phyloP scores from a whole-genome alignment of 2,797 vertebrate genomes.

The Galaxias olidus region DNA sequence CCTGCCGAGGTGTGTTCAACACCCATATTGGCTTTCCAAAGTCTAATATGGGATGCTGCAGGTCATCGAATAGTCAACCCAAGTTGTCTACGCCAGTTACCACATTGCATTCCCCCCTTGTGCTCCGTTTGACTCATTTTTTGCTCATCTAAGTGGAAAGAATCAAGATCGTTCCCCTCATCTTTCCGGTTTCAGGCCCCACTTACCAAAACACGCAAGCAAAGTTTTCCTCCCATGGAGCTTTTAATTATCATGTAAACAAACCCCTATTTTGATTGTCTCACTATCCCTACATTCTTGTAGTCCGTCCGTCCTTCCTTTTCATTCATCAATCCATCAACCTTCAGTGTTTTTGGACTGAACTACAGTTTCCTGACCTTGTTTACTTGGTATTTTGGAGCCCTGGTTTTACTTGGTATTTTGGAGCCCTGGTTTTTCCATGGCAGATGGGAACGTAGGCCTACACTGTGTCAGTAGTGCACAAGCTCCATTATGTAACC shows the following conservation, averaged over 20 bases:
- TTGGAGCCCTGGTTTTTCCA: slow-evolving; percentile 49
- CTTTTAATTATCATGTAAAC: slow-evolving; percentile 21
- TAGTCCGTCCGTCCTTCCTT: slow-evolving; percentile 1
- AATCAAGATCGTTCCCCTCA: slow-evolving; percentile 15
- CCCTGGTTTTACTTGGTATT: slow-evolving; percentile 17
- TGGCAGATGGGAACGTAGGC: slow-evolving; percentile 53
- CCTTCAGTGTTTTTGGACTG: slow-evolving; percentile 32
- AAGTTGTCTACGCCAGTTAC: slow-evolving; percentile 21
- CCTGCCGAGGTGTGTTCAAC: slow-evolving; percentile 89
- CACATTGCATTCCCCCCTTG: slow-evolving; percentile 25
- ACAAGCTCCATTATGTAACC: slow-evolving; percentile 61
- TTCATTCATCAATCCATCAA: slow-evolving; percentile 13
- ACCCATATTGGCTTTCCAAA: slow-evolving; percentile 39
- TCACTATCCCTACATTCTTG: slow-evolving; percentile 19
- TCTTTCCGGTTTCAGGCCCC: slow-evolving; percentile 8
- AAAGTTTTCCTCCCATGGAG: slow-evolving; percentile 15
- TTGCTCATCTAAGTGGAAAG: slow-evolving; percentile 27
- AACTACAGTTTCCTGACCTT: slow-evolving; percentile 37
- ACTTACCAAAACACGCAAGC: neutral
- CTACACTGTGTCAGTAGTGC: slow-evolving; percentile 60
- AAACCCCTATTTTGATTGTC: slow-evolving; percentile 22
- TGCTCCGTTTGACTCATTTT: slow-evolving; percentile 26
- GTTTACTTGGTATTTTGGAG: slow-evolving; percentile 25
- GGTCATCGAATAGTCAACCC: slow-evolving; percentile 42
- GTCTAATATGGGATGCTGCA: slow-evolving; percentile 57